phyloP scores from a whole-genome alignment of 2,113 vertebrate genomes.

The Antechinus flavipes region DNA sequence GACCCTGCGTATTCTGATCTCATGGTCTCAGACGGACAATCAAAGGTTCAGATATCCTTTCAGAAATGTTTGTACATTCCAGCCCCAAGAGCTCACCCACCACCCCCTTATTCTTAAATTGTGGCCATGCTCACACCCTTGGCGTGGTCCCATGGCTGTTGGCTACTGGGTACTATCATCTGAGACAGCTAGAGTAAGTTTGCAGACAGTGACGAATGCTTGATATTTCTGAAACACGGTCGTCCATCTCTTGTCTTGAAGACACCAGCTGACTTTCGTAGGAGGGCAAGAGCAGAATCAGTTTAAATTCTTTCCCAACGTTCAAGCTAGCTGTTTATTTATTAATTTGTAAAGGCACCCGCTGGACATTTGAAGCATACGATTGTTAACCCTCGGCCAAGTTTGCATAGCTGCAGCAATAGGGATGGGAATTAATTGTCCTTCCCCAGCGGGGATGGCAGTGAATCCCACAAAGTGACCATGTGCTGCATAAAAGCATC shows the following conservation, averaged over 20 bases:
- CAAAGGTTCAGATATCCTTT: too few relatives aligned
- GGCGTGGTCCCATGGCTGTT: background rate
- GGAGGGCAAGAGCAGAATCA: background rate
- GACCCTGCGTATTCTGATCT: background rate
- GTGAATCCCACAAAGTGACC: background rate
- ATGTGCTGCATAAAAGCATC: background rate
- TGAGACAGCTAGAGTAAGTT: background rate
- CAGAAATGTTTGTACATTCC: background rate
- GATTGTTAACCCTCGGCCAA: background rate
- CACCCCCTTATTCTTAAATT: background rate
- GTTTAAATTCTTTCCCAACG: background rate
- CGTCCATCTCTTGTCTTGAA: background rate
- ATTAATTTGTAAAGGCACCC: background rate
- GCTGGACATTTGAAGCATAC: background rate
- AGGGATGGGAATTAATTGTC: background rate
- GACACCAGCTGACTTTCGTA: background rate
- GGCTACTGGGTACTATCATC: background rate
- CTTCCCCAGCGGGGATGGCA: background rate
- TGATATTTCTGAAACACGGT: background rate
- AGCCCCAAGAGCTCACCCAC: background rate
- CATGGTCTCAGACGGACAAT: background rate
- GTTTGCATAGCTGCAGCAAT: background rate
- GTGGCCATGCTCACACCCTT: background rate
- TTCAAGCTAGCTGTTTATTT: background rate
- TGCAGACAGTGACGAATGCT: background rate